Evolutionary conservation across 2,797 vertebrate species (phyloP), one percentile per base, ranked within the genome.

Genomic region (Schizopygopsis malacanthus): DNA sequence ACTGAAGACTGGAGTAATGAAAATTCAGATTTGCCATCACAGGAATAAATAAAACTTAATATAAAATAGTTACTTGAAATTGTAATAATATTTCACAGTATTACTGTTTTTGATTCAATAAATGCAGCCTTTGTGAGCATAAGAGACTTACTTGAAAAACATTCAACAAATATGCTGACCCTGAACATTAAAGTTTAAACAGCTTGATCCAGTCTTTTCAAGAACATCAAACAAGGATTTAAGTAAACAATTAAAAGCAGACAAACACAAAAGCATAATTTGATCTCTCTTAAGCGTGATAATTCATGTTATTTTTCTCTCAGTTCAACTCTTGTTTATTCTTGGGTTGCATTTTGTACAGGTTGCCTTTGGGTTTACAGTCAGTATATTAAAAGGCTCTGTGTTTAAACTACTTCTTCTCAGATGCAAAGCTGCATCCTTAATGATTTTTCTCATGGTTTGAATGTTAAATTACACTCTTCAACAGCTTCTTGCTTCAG

Each of bases 381-480:
- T 79, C 39, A 4, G 37, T 77, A 7, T 77, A 77, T 39, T 56
- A 77, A 77, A 77, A 39, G 18, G 6, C 33, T 56, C 28, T 13
- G 18, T 77, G 52, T 41, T n/a, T 18, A 77, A 39, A 56, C 73
- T 7, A n/a, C 50, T 56, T 20, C 52, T 39, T n/a, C 6, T 77
- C 52, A 1, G 52, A 56, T 8, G 18, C 50, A 78, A 61, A 39
- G 4, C 54, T 61, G 7, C 13, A 25, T 41, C n/a, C 13, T 79
- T 45, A 63, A 79, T 25, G n/a, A 28, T 79, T 79, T 45, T 28
- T 18, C 22, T 43, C 39, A 28, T 28, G 39, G 15, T 43, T 63
- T 61, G 13, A 79, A 79, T 79, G 56, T 79, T 45, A 20, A 61
- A 45, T 28, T 45, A 79, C n/a, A 63, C n/a, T 28, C n/a, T n/a